Evolutionary conservation across 2,113 vertebrate genomes (phyloP).

Genomic region (Gavialis gangeticus): DNA sequence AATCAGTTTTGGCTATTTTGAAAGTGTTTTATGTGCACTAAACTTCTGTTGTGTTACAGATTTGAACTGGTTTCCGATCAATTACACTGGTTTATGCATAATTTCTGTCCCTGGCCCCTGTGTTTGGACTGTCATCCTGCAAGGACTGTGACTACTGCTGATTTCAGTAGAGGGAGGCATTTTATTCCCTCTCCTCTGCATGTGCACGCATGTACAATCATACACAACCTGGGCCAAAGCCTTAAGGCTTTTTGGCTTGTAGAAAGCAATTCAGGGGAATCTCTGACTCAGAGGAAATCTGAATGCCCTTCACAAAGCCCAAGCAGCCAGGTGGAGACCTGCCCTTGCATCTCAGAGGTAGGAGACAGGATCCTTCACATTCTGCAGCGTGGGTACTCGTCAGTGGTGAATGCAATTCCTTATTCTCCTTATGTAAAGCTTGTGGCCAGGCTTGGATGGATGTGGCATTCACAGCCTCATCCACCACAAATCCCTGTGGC

Average conservation of each 20-base stretch:
- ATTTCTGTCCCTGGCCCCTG: not conserved
- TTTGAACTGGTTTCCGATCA: no score
- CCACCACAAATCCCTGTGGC: not conserved
- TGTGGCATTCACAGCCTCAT: not conserved
- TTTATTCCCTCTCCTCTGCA: not conserved
- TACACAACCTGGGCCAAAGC: not conserved
- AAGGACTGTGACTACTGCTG: not conserved
- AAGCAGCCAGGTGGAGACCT: not conserved
- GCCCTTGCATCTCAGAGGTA: not conserved
- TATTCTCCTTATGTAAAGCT: not conserved
- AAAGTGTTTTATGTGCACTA: no score
- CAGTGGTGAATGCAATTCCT: not conserved
- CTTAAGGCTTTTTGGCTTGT: not conserved
- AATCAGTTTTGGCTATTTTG: no score
- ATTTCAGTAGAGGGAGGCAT: not conserved
- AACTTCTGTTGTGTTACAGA: no score
- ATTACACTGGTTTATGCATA: no score
- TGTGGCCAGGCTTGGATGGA: not conserved
- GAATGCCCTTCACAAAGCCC: not conserved
- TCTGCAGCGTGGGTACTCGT: no score
- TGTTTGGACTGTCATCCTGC: not conserved
- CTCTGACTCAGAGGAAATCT: not conserved
- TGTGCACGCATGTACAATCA: not conserved
- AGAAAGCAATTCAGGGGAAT: not conserved
- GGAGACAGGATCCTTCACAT: not conserved